These are phyloP conservation scores for Oncopodura yosiiana DNA, from an alignment of 1,140 invertebrate genomes.

Conservation along the genomic window DNA sequence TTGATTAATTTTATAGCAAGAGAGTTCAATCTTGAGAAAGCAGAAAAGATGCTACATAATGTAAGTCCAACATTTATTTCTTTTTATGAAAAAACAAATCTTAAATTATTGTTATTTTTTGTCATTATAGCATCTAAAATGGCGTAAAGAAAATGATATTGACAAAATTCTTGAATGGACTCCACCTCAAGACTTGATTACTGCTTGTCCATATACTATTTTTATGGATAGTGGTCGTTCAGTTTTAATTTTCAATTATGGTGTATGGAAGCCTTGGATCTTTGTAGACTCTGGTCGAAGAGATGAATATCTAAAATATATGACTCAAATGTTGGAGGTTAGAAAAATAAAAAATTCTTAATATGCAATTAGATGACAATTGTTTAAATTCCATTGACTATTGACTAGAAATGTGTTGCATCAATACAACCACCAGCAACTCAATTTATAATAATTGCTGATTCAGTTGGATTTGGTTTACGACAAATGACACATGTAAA, in stretches of 20 bases:
- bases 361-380: too few species aligned
- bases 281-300: background rate
- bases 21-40: background rate
- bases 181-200: constrained; percentile 1
- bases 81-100: background rate
- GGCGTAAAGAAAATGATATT: constrained; percentile 3
- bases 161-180: constrained; percentile 4
- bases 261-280: constrained; percentile 12
- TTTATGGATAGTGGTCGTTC: background rate
- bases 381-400: too few species aligned
- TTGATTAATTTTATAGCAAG: background rate
- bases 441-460: constrained; percentile 14
- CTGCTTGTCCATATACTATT: background rate
- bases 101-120: too few species aligned
- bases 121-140: background rate
- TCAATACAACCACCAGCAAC: constrained; percentile 4
- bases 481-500: constrained; percentile 16
- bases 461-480: constrained; percentile 14
- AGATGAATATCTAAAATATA: constrained; percentile 14
- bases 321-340: constrained; percentile 16
- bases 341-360: too few species aligned
- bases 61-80: background rate
- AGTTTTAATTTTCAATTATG: constrained; percentile 8
- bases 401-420: constrained; percentile 7
- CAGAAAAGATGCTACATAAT: background rate